Base-by-base conservation (phyloP, 2,797 vertebrate species). In the Rhodeus uyekii region DNA sequence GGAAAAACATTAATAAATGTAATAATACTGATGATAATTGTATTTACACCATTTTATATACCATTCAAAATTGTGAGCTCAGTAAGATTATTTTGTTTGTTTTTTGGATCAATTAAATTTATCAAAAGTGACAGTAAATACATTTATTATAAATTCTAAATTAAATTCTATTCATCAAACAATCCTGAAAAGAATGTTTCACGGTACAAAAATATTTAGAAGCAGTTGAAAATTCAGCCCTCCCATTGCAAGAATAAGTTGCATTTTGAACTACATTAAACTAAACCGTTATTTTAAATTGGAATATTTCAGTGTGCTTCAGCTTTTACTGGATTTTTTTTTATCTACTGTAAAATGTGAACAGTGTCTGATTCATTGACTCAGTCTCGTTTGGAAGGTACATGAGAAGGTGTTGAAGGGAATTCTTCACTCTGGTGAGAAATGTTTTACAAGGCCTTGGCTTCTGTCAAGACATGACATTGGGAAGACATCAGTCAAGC, bases 361-460 rank as follows among this genome's bases (percentile, higher is more conserved):
- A 50, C 3, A 42, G n/a, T 50, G 32, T 22, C 19, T 14, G 10
- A 55, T 64, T 74, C 29, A 50, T 39, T 75, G 34, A 42, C 68
- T 19, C 44, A 38, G 24, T 42, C 22, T 38, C 10, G 7, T 34
- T 76, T 85, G 32, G 61, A 44, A 85, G 38, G 58, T 74, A 82
- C 48, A 86, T 64, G 61, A 74, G 29, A 87, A 48, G 64, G 69
- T 72, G 58, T 74, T 65, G 6, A 64, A 24, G 77, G 83, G 77
- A 82, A 84, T 86, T 87, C 27, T 68, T 29, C 60, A 84, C 80
- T 46, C 36, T 42, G 18, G 58, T 74, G 76, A 61, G 67, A 86
- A 74, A n/a, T 64, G 77, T 78, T 86, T 86, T 73, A 82, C 72
- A 84, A 73, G 82, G 46, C 48, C 27, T 74, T 60, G 16, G 53